Evolutionary conservation across 2,888 invertebrate species (phyloP).

Genomic region (Amiota communis): DNA sequence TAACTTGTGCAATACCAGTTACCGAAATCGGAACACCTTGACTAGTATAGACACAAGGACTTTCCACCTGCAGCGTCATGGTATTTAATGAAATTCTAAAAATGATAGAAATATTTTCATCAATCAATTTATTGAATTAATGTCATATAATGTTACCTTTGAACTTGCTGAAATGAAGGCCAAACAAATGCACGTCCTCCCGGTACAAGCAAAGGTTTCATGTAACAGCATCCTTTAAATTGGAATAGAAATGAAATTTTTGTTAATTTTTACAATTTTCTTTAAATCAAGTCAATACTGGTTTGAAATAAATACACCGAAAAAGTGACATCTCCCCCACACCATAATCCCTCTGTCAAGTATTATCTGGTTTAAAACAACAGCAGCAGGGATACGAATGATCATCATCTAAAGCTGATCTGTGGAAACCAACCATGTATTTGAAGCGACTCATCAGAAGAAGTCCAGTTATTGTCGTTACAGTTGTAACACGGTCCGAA

Average conservation of each 20-base stretch:
- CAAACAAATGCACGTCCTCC: conserved; percentile 98
- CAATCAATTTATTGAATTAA: neutral
- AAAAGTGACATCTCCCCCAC: too few species aligned
- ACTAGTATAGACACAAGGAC: conserved; percentile 95
- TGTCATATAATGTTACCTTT: conserved; percentile 75
- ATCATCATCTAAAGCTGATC: too few species aligned
- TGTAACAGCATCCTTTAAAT: conserved; percentile 88
- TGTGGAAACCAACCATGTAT: too few species aligned
- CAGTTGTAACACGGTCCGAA: too few species aligned
- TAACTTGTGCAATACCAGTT: conserved; percentile 97
- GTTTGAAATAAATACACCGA: too few species aligned
- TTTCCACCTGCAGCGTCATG: conserved; percentile 97
- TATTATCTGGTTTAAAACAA: too few species aligned
- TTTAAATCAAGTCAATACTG: too few species aligned
- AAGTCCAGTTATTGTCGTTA: too few species aligned
- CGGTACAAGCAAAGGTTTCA: conserved; percentile 92
- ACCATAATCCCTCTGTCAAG: too few species aligned
- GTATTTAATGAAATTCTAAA: conserved; percentile 90
- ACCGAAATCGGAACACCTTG: conserved; percentile 98
- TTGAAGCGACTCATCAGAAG: too few species aligned
- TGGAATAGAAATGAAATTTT: conserved; percentile 21
- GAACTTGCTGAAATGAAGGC: conserved; percentile 91
- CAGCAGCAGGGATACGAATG: too few species aligned
- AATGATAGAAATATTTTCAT: neutral
- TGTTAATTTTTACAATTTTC: too few species aligned